These are phyloP conservation scores for Steinernema hermaphroditum DNA, from an alignment of 2,888 invertebrate species.

Conservation along the genomic window DNA sequence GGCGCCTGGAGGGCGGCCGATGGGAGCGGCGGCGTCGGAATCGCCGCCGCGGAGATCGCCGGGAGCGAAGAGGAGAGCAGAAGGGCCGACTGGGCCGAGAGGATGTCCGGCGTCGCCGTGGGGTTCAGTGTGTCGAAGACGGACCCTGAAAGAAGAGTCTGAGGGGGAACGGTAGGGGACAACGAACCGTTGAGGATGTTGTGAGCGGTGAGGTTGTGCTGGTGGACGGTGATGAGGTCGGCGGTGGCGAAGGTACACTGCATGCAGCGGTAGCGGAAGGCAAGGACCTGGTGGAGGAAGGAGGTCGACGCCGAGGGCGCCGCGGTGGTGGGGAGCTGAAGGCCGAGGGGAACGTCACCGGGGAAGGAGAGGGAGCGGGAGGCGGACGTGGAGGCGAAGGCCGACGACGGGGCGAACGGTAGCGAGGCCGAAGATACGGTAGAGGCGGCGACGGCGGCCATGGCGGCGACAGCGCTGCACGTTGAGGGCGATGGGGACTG, in stretches of 20 bases:
- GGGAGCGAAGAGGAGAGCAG: not conserved
- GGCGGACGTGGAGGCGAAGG: not conserved
- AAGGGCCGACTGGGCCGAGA: slow-evolving; percentile 12
- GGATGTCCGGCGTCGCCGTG: not conserved
- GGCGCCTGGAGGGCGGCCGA: not conserved
- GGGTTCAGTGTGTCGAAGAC: slow-evolving; percentile 22
- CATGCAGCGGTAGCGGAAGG: slow-evolving; percentile 13
- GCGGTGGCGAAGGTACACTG: slow-evolving; percentile 20
- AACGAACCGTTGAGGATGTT: not conserved
- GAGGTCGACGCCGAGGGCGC: not conserved
- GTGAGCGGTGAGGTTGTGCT: slow-evolving; percentile 29
- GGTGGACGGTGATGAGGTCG: slow-evolving; percentile 10
- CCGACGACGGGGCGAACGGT: not conserved
- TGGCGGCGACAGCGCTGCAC: not conserved
- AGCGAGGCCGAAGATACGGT: not conserved
- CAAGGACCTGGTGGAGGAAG: slow-evolving; percentile 4
- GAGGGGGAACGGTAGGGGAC: not conserved
- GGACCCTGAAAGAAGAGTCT: not conserved
- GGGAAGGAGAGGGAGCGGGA: not conserved
- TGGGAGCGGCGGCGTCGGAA: not conserved
- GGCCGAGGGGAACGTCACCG: not conserved
- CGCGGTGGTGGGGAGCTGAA: slow-evolving; percentile 4
- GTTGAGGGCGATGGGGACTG: not conserved
- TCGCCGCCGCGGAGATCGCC: not conserved
- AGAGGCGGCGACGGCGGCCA: slow-evolving; percentile 14